A percentile compares a stretch with the other conserved stretches of the same genome.
Conservation (phyloP, 2,797 vertebrate genomes). For the Microchirus variegatus region DNA sequence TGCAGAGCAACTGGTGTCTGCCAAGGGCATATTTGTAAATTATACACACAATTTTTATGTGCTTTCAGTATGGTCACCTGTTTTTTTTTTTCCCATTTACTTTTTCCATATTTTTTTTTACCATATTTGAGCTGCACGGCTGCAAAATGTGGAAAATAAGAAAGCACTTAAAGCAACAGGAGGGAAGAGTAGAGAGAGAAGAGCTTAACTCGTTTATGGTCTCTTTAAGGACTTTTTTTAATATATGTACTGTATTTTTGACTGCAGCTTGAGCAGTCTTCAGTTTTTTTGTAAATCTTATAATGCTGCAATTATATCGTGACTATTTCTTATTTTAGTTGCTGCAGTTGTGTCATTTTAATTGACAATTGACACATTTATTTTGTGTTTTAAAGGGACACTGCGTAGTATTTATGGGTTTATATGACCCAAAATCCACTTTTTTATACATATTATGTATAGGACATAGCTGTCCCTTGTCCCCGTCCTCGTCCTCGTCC, state of each 20-base stretch:
- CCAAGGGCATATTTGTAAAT: constrained; percentile 38
- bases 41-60: constrained; percentile 25
- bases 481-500: no score
- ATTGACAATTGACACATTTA: no score
- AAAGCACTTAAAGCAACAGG: constrained; percentile 1
- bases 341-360: neutral
- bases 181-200: neutral
- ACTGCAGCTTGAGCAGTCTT: no score
- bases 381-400: no score
- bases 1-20: constrained; percentile 26
- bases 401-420: no score
- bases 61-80: constrained; percentile 8
- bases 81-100: neutral
- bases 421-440: no score
- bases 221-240: no score
- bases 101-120: constrained; percentile 7
- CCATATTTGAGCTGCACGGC: neutral
- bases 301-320: neutral
- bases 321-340: neutral
- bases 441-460: no score
- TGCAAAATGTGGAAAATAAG: neutral
- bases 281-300: no score
- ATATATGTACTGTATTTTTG: no score
- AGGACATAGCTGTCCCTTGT: no score
- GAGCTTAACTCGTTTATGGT: neutral